Evolutionary conservation across 2,888 invertebrate genomes (phyloP).

Genomic region (Arenicola marina): DNA sequence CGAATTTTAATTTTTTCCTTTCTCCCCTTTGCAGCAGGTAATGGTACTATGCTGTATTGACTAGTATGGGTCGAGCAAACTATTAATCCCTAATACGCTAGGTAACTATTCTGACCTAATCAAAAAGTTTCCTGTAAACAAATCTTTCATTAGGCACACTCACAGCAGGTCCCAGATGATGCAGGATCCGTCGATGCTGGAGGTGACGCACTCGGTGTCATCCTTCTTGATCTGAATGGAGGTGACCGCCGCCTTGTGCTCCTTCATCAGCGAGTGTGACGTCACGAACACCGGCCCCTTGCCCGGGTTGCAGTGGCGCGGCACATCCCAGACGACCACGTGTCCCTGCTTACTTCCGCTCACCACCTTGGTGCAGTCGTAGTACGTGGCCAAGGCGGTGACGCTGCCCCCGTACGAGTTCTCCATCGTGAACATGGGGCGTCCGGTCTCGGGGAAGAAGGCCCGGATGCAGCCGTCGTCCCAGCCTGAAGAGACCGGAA

Average conservation of each 20-base stretch:
- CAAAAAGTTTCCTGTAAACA: conserved; percentile 5
- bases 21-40: no score
- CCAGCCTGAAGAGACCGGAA: conserved; percentile 63
- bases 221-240: conserved; percentile 78
- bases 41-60: no score
- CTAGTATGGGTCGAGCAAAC: no score
- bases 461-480: conserved; percentile 63
- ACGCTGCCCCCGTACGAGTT: conserved; percentile 88
- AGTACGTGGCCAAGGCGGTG: conserved; percentile 78
- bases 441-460: conserved; percentile 70
- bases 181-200: conserved; percentile 89
- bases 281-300: conserved; percentile 9
- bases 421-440: conserved; percentile 78
- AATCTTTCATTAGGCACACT: conserved; percentile 6
- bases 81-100: no score
- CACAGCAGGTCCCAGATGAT: conserved; percentile 83
- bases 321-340: conserved; percentile 57
- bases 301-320: not conserved
- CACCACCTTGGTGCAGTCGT: conserved; percentile 73
- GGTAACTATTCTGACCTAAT: no score
- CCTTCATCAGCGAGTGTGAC: conserved; percentile 75
- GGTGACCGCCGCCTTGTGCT: conserved; percentile 87
- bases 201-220: conserved; percentile 82
- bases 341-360: conserved; percentile 94
- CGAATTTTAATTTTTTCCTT: no score